Percentiles rank a stretch among this genome's conserved stretches.
Evolutionary conservation across 2,113 vertebrate species (phyloP).

Genomic region (Eclectus roratus): DNA sequence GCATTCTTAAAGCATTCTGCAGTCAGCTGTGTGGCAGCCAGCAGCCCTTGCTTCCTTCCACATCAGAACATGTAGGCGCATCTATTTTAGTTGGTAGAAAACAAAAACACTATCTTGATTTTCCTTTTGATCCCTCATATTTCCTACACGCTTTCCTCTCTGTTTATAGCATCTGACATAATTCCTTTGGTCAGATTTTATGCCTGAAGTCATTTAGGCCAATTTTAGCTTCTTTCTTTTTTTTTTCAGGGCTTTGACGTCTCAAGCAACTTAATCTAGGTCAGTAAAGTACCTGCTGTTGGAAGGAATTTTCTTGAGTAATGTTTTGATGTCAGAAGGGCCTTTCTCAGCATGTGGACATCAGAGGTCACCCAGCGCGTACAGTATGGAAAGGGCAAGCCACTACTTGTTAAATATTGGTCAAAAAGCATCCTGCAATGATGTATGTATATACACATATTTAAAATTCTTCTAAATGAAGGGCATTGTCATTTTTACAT

Average conservation of each 20-base stretch:
- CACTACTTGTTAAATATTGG: background rate
- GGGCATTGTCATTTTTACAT: background rate
- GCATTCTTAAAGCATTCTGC: background rate
- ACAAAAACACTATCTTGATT: background rate
- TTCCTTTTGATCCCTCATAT: conserved; percentile 31
- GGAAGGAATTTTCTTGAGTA: conserved; percentile 68
- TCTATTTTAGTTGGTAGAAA: conserved; percentile 17
- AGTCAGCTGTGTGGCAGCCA: conserved; percentile 6
- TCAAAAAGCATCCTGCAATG: conserved; percentile 15
- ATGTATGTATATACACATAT: background rate
- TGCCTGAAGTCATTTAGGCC: conserved; percentile 59
- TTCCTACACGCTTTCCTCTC: conserved; percentile 37
- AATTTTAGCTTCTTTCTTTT: conserved; percentile 29
- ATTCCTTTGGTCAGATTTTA: conserved; percentile 65
- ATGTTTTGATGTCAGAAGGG: conserved; percentile 63
- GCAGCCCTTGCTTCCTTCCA: background rate
- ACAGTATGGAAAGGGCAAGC: background rate
- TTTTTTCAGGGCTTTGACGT: conserved; percentile 58
- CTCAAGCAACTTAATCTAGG: conserved; percentile 67
- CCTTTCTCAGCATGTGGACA: conserved; percentile 27
- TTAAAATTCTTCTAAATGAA: background rate
- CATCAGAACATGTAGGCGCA: conserved; percentile 3
- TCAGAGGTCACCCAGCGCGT: conserved; percentile 18
- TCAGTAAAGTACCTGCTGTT: conserved; percentile 68
- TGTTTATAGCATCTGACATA: conserved; percentile 56